Conservation (phyloP, 2,888 invertebrate species). For the Diarsia rubi region DNA sequence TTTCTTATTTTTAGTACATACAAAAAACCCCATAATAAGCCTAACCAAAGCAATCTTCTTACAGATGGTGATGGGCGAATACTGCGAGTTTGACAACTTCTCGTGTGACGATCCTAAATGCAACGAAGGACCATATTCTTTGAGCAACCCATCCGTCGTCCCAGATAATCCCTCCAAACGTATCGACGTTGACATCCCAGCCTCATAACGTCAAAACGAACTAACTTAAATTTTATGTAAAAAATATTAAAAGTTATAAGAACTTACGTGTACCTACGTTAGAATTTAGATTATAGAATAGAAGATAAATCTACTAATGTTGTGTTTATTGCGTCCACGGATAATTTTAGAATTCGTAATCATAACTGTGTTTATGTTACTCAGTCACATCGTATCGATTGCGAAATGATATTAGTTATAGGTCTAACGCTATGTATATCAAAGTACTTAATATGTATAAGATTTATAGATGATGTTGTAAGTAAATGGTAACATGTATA, state of each 20-base stretch:
- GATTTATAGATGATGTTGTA: not conserved
- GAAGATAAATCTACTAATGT: not conserved
- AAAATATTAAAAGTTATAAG: not conserved
- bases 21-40: not conserved
- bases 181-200: constrained; percentile 52
- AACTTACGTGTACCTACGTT: not conserved
- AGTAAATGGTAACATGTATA: not conserved
- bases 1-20: not conserved
- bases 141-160: constrained; percentile 58
- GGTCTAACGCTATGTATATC: not conserved
- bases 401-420: constrained; percentile 15
- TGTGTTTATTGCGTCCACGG: constrained; percentile 18
- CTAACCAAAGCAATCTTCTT: constrained; percentile 43
- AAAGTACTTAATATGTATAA: not conserved
- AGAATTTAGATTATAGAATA: constrained; percentile 10
- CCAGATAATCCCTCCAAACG: constrained; percentile 31
- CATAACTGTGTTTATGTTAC: constrained; percentile 13
- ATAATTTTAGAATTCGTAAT: constrained; percentile 31
- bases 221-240: not conserved
- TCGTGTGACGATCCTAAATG: constrained; percentile 84
- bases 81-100: constrained; percentile 87
- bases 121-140: constrained; percentile 85
- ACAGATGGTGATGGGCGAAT: constrained; percentile 85
- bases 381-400: constrained; percentile 24
- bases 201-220: constrained; percentile 28